A percentile compares a stretch with the other conserved stretches of the same genome.
These are phyloP conservation scores for Melolontha melolontha DNA, from an alignment of 2,888 invertebrate genomes.

Conservation along the genomic window DNA sequence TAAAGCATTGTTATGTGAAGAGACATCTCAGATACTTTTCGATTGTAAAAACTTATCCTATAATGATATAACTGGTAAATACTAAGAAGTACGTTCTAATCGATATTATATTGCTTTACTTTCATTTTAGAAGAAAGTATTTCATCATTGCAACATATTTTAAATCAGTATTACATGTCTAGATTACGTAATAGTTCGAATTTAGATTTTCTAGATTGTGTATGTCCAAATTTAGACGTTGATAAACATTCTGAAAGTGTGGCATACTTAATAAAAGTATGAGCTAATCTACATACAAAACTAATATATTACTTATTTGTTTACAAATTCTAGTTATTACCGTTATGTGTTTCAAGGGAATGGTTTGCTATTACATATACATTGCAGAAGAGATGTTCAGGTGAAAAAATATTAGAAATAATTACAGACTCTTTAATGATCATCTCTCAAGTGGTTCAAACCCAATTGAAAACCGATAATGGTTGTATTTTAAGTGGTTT, in stretches of 20 bases:
- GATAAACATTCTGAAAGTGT: constrained; percentile 52
- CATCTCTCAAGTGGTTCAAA: constrained; percentile 56
- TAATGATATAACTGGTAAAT: constrained; percentile 8
- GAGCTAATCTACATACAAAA: neutral
- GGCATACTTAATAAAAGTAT: constrained; percentile 52
- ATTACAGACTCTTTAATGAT: constrained; percentile 57
- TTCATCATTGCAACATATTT: constrained; percentile 23
- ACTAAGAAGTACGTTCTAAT: too few species aligned
- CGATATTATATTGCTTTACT: neutral
- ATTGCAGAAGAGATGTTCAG: constrained; percentile 49
- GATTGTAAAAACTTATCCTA: constrained; percentile 28
- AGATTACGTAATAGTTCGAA: neutral
- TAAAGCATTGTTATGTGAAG: constrained; percentile 53
- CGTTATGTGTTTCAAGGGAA: constrained; percentile 57
- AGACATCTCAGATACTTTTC: constrained; percentile 49
- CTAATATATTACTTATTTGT: constrained; percentile 17
- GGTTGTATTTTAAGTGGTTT: constrained; percentile 50
- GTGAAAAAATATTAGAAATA: constrained; percentile 51
- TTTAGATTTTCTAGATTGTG: constrained; percentile 42
- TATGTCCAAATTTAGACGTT: constrained; percentile 48
- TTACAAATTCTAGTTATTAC: constrained; percentile 54
- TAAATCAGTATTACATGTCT: constrained; percentile 28
- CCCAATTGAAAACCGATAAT: constrained; percentile 51
- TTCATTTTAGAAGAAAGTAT: constrained; percentile 27
- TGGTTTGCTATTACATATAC: constrained; percentile 56